phyloP scores from a whole-genome alignment of 2,888 invertebrate genomes.

The Cepaea hortensis region DNA sequence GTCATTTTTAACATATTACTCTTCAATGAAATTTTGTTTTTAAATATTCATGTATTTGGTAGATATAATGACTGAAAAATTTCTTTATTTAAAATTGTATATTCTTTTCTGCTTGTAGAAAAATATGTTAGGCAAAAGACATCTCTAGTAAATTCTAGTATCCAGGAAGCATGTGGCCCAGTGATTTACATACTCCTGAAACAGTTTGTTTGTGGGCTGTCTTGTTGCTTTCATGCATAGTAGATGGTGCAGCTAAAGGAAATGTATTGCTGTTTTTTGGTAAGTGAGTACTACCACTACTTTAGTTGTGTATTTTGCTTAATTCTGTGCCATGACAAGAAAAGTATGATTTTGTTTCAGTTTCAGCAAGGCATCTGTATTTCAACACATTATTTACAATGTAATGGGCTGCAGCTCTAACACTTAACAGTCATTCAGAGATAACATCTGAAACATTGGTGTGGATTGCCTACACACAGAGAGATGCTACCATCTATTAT shows the following conservation, averaged over 20 bases:
- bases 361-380: no score
- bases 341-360: no score
- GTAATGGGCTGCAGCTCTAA: no score
- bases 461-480: no score
- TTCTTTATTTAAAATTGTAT: neutral
- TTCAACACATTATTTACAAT: no score
- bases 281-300: conserved; percentile 81
- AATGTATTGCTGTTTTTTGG: conserved; percentile 73
- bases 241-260: conserved; percentile 51
- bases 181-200: neutral
- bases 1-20: neutral
- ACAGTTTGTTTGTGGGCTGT: neutral
- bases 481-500: no score
- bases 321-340: neutral
- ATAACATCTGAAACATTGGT: no score
- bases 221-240: neutral
- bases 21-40: neutral
- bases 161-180: neutral
- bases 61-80: neutral
- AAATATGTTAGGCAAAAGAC: no score
- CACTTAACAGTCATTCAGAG: no score
- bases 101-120: neutral
- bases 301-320: conserved; percentile 75
- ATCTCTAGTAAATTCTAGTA: no score
- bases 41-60: neutral